These are phyloP conservation scores for Sussaba pulchella DNA, from an alignment of 2,888 invertebrate species.

Conservation along the genomic window DNA sequence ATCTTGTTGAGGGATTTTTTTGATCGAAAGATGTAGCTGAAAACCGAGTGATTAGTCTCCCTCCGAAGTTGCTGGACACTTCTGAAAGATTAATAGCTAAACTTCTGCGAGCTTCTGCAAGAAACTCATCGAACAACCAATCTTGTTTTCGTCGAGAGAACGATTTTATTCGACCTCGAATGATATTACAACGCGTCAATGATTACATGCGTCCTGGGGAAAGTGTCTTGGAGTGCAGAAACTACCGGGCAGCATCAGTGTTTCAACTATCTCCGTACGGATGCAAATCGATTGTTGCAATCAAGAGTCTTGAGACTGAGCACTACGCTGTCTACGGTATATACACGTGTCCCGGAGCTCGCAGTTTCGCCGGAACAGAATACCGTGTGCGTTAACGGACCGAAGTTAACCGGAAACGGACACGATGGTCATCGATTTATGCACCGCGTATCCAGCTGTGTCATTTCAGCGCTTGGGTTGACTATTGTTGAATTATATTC, in stretches of 20 bases:
- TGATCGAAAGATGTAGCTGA: too few relatives aligned
- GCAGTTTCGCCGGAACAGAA: constrained; percentile 75
- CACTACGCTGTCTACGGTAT: constrained; percentile 46
- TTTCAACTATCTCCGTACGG: constrained; percentile 22
- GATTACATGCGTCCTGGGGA: constrained; percentile 16
- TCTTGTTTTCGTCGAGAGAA: neutral
- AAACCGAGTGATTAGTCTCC: neutral
- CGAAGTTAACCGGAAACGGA: constrained; percentile 74
- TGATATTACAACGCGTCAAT: neutral
- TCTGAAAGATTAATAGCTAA: neutral
- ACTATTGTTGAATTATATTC: too few relatives aligned
- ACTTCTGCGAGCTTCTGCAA: neutral
- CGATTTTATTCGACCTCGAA: neutral
- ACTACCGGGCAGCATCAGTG: too few relatives aligned
- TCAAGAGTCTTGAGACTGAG: constrained; percentile 25
- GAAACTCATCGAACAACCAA: neutral
- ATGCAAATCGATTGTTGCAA: constrained; percentile 38
- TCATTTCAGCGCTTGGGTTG: constrained; percentile 29
- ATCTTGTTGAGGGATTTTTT: too few relatives aligned
- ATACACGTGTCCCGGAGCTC: too few relatives aligned
- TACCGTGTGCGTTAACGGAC: constrained; percentile 73
- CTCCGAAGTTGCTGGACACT: neutral
- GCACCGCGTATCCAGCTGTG: constrained; percentile 69
- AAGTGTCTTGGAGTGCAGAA: too few relatives aligned
- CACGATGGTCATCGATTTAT: constrained; percentile 73